Conservation (phyloP, 2,797 vertebrate species). For the Chloroceryle inda region DNA sequence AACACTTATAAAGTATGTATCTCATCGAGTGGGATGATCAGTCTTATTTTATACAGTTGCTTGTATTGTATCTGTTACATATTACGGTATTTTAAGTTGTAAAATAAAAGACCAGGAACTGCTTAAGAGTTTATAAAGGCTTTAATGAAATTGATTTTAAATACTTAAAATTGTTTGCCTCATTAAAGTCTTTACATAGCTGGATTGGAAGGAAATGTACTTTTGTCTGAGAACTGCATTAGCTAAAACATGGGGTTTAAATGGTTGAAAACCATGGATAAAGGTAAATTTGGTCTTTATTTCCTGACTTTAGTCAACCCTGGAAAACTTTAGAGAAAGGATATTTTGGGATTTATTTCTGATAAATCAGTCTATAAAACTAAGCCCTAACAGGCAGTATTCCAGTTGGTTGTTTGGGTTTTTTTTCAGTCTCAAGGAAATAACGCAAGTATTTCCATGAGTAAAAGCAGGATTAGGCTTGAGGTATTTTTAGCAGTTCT, state of each 20-base stretch:
- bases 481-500: conserved; percentile 20
- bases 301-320: neutral
- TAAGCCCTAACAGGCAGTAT: conserved; percentile 10
- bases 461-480: conserved; percentile 39
- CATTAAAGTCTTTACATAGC: neutral
- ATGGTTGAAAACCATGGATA: neutral
- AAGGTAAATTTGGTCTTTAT: neutral
- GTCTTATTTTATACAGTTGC: neutral
- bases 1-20: neutral
- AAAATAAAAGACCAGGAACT: neutral
- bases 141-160: conserved; percentile 1
- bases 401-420: neutral
- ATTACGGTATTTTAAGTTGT: neutral
- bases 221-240: neutral
- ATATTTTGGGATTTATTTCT: conserved; percentile 35
- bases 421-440: conserved; percentile 10
- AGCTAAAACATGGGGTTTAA: neutral
- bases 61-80: neutral
- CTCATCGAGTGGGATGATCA: neutral
- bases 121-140: neutral
- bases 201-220: neutral
- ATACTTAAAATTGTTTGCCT: neutral
- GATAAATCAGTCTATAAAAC: conserved; percentile 19
- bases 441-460: neutral
- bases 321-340: neutral